Base-by-base conservation (phyloP, 53 echinoderm and acorn worm genomes). In the Hippasteria phrygiana region DNA sequence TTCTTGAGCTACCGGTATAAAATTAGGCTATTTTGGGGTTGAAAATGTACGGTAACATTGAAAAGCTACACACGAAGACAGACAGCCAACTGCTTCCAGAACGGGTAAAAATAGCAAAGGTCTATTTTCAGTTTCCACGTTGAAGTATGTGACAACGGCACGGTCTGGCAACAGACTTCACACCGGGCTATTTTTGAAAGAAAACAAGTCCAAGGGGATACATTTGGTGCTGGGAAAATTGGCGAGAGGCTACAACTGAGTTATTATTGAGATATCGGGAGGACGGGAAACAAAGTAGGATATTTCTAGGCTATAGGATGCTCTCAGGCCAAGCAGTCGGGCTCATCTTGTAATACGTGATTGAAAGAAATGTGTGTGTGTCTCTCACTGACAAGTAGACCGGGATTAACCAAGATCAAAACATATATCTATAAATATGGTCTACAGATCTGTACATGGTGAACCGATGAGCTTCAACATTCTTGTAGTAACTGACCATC, bases 281-380 rank as follows among this genome's bases (percentile, higher is more conserved):
- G 53, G 56, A 24, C 35, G 28, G 34, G 78, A 18, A 26, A 40
- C 17, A 43, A 43, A 47, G 28, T 65, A 43, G 64, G 81, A 82
- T 63, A 62, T 63, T 43, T 82, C 47, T 43, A 42, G 63, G 54
- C 45, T 81, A 81, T 65, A 82, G 1, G 82, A 45, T 64, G 82
- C 46, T 66, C 12, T 0, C 53, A 51, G 43, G 55, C 13, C 14
- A 26, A 26, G 20, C 28, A n/a, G 56, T 20, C 62, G 59, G 48
- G 14, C 14, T n/a, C n/a, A n/a, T n/a, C n/a, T n/a, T n/a, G n/a
- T n/a, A n/a, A n/a, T n/a, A n/a, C n/a, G n/a, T n/a, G n/a, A n/a
- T n/a, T n/a, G n/a, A n/a, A n/a, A n/a, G n/a, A n/a, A n/a, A n/a
- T n/a, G n/a, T n/a, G n/a, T n/a, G n/a, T n/a, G n/a, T n/a, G n/a